These are phyloP conservation scores for Cinclus mexicanus DNA, from an alignment of 2,113 vertebrate species.

Conservation along the genomic window DNA sequence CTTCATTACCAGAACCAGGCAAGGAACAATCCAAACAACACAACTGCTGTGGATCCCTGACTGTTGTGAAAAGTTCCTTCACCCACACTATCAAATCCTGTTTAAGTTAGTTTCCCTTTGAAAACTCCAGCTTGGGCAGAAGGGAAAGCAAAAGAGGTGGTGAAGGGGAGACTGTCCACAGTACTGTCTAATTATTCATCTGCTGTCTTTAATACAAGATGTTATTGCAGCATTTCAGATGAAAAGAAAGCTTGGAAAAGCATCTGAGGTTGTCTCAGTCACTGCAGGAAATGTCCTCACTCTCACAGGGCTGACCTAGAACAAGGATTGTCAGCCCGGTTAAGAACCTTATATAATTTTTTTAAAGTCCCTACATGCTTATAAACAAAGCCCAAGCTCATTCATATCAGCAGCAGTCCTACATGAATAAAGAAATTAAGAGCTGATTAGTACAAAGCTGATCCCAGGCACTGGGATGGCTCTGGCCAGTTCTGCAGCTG, in stretches of 20 bases:
- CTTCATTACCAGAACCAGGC: background rate
- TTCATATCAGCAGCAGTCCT: background rate
- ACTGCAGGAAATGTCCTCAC: background rate
- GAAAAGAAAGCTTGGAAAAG: background rate
- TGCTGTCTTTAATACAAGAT: background rate
- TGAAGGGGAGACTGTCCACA: background rate
- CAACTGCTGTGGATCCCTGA: background rate
- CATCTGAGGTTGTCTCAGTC: background rate
- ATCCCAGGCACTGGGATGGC: background rate
- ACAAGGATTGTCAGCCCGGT: background rate
- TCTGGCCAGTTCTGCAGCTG: fast-evolving
- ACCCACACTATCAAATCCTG: background rate
- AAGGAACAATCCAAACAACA: background rate
- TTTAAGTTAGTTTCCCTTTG: background rate
- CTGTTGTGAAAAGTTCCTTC: background rate
- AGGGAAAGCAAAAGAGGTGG: background rate
- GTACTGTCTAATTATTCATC: background rate
- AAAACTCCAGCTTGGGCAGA: background rate
- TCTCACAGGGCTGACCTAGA: background rate
- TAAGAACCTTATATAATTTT: background rate
- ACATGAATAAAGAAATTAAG: background rate
- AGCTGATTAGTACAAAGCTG: background rate
- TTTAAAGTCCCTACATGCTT: background rate
- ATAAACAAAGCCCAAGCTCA: background rate
- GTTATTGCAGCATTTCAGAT: background rate